phyloP scores from a whole-genome alignment of 2,888 invertebrate genomes.

The Andrena camellia region DNA sequence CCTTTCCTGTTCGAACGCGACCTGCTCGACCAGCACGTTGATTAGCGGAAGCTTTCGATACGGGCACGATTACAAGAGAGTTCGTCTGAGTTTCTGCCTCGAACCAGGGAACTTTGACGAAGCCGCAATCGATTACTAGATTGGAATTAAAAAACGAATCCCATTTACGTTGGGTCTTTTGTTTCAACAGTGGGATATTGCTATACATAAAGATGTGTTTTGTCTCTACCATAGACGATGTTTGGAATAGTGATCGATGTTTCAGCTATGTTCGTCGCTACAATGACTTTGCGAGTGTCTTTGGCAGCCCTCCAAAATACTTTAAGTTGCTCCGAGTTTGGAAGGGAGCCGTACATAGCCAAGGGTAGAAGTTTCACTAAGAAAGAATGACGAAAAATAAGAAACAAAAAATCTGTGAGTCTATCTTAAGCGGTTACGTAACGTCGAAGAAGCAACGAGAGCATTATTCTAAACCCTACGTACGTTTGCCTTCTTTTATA shows the following conservation, averaged over 20 bases:
- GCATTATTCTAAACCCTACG: slow-evolving; percentile 39
- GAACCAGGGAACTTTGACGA: slow-evolving; percentile 97
- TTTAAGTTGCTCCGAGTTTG: slow-evolving; percentile 91
- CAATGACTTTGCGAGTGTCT: slow-evolving; percentile 93
- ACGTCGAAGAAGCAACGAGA: slow-evolving; percentile 2
- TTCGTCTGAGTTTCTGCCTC: slow-evolving; percentile 94
- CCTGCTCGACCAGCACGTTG: slow-evolving; percentile 98
- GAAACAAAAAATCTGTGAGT: slow-evolving; percentile 21
- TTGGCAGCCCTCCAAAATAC: slow-evolving; percentile 91
- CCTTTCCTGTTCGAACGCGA: slow-evolving; percentile 93
- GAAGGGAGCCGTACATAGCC: slow-evolving; percentile 97
- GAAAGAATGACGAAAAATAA: slow-evolving; percentile 60
- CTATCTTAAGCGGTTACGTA: slow-evolving; percentile 30
- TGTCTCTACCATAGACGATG: slow-evolving; percentile 91
- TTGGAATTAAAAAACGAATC: slow-evolving; percentile 32
- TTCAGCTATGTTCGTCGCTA: slow-evolving; percentile 98
- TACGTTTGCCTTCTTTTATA: slow-evolving; percentile 85
- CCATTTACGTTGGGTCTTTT: slow-evolving; percentile 31
- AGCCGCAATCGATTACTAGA: slow-evolving; percentile 97
- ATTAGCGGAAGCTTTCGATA: slow-evolving; percentile 95
- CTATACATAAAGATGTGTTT: background rate
- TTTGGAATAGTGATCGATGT: slow-evolving; percentile 98
- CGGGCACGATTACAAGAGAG: slow-evolving; percentile 92
- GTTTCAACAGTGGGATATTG: background rate
- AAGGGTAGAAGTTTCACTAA: slow-evolving; percentile 88